These are phyloP conservation scores for Halichoeres trimaculatus DNA, from an alignment of 2,113 vertebrate species.

Conservation along the genomic window DNA sequence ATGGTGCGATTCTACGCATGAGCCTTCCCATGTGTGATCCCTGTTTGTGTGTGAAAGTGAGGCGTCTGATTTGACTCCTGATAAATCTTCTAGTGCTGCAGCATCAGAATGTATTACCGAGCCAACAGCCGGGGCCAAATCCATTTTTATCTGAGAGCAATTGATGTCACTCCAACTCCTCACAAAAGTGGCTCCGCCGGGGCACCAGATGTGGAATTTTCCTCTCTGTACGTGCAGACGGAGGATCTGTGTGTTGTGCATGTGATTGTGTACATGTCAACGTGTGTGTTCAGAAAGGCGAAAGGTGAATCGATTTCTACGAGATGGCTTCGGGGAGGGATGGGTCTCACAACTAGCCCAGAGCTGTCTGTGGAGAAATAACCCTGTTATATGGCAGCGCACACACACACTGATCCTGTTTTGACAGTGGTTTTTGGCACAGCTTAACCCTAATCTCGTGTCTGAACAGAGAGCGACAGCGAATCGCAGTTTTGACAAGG, in stretches of 20 bases:
- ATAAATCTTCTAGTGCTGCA: conserved; percentile 69
- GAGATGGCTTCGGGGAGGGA: conserved; percentile 59
- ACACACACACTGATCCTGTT: conserved; percentile 59
- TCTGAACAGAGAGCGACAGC: conserved; percentile 53
- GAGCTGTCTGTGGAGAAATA: conserved; percentile 61
- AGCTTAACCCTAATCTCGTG: conserved; percentile 74
- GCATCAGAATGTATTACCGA: conserved; percentile 70
- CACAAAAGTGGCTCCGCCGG: conserved; percentile 53
- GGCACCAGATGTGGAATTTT: conserved; percentile 56
- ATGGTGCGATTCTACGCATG: conserved; percentile 68
- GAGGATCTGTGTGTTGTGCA: conserved; percentile 27
- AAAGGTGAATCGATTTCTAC: conserved; percentile 70
- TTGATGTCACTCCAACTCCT: conserved; percentile 73
- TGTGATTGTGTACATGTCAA: conserved; percentile 16
- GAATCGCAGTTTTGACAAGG: conserved; percentile 51
- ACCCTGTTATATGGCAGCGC: conserved; percentile 47
- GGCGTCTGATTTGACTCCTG: conserved; percentile 72
- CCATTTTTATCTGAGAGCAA: conserved; percentile 75
- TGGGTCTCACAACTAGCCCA: conserved; percentile 50
- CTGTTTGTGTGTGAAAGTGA: conserved; percentile 74
- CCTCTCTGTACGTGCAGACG: conserved; percentile 17
- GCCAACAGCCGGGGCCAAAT: conserved; percentile 69
- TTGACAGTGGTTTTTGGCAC: conserved; percentile 70
- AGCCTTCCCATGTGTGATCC: conserved; percentile 59
- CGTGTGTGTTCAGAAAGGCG: conserved; percentile 50